These are phyloP conservation scores for Hirtodrosophila duncani DNA, from an alignment of 2,888 invertebrate species.

Conservation along the genomic window DNA sequence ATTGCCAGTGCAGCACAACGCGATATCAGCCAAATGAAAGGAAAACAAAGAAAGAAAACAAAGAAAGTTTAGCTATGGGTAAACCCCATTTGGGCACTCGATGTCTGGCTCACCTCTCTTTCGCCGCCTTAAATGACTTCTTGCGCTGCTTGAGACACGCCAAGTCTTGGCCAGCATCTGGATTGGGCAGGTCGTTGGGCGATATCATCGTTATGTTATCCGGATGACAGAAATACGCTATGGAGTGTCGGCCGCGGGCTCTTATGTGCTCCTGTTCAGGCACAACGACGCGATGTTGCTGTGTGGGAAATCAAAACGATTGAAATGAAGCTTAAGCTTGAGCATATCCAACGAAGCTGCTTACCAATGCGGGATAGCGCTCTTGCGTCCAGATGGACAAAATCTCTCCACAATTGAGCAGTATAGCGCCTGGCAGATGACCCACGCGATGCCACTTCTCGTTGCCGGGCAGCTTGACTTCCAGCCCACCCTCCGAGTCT, in stretches of 20 bases:
- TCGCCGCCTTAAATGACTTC: conserved; percentile 78
- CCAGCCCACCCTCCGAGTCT: conserved; percentile 87
- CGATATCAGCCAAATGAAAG: conserved; percentile 22
- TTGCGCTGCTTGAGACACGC: conserved; percentile 76
- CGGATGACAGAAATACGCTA: conserved; percentile 88
- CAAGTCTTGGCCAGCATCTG: conserved; percentile 64
- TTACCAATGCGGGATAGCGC: conserved; percentile 84
- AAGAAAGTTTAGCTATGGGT: conserved; percentile 63
- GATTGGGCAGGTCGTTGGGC: conserved; percentile 76
- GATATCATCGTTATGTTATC: conserved; percentile 79
- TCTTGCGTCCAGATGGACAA: conserved; percentile 87
- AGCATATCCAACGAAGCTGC: not conserved
- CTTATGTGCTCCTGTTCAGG: conserved; percentile 83
- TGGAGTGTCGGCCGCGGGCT: conserved; percentile 85
- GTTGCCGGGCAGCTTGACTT: conserved; percentile 82
- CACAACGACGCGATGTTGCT: conserved; percentile 86
- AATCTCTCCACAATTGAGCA: conserved; percentile 87
- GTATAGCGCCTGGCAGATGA: conserved; percentile 86
- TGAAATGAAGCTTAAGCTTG: not conserved
- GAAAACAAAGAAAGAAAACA: conserved; percentile 16
- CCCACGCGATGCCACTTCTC: conserved; percentile 87
- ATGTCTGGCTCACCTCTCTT: conserved; percentile 73
- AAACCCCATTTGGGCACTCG: not conserved
- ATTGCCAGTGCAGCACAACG: conserved; percentile 14
- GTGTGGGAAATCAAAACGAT: conserved; percentile 36